Base-by-base conservation (phyloP, 2,797 vertebrate species). In the Crax fasciolata region DNA sequence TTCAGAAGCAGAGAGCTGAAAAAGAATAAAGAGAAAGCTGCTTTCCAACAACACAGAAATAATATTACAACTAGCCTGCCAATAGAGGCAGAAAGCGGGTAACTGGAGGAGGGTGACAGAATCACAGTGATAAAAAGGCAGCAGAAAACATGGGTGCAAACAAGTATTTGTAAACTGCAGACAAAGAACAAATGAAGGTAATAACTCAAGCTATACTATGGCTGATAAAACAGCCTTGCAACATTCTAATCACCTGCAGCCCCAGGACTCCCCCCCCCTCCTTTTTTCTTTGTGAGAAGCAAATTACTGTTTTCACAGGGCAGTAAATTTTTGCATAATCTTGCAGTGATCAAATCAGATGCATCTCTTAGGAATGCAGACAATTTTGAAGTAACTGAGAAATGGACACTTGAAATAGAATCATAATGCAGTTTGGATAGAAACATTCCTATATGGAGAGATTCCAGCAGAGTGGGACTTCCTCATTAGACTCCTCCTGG, bases 141-240 rank as follows among this genome's bases (percentile, higher is more conserved):
- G 12, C 52, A 75, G 32, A 46, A 89, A 86, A 82, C 32, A 78
- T 1, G 21, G 57, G 52, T 49, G 32, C 32, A 89, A 93, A 78
- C 41, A 80, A 92, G 27, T 75, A 81, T 68, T 92, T 91, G 73
- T 77, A 89, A 94, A 81, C n/a, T 92, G 5, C 57, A 91, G 87
- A 75, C 55, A 82, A 85, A 92, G 68, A 92, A 66, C 58, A 93
- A 66, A 84, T 89, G 93, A 91, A 89, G 41, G 70, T 73, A 92
- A 23, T 96, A 93, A 93, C 59, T 91, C 30, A n/a, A 75, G n/a
- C 81, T 55, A 58, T 87, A 95, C 89, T 63, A 92, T 10, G 66
- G 66, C 62, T 91, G 87, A 95, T 91, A 91, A 91, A 91, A 62
- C 76, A 95, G 66, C 35, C 35, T 21, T 63, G 27, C 58, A 88